These are phyloP conservation scores for Nycticebus coucang DNA, from an alignment of 2,113 vertebrate genomes.

Conservation along the genomic window DNA sequence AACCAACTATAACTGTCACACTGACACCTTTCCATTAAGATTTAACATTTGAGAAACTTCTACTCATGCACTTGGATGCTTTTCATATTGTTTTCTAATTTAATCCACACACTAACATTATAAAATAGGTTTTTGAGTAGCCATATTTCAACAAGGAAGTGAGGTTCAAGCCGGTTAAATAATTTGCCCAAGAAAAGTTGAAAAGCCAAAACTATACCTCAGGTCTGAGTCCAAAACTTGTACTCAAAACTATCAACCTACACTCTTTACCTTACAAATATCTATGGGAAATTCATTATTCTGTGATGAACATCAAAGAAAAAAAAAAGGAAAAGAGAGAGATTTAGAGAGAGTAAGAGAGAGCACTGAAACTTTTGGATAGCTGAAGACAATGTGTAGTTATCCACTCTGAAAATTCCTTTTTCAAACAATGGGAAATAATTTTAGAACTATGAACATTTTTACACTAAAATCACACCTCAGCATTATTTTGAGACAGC, in stretches of 20 bases:
- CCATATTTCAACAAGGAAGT: not conserved
- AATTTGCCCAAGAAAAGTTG: not conserved
- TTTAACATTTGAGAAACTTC: not conserved
- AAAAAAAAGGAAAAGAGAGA: not conserved
- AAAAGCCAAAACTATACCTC: not conserved
- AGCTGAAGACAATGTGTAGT: not conserved
- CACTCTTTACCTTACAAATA: not conserved
- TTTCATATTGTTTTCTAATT: not conserved
- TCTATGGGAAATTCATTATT: not conserved
- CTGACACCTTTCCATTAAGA: not conserved
- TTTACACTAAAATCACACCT: not conserved
- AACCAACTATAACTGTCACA: not conserved
- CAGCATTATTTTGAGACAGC: not conserved
- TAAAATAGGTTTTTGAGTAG: not conserved
- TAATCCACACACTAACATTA: not conserved
- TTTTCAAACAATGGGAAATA: not conserved
- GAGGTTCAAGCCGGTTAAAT: not conserved
- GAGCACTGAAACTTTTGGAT: not conserved
- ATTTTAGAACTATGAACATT: conserved; percentile 2
- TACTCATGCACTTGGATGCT: not conserved
- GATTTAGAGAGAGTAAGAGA: not conserved
- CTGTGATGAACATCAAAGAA: not conserved
- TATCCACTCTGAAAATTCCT: not conserved
- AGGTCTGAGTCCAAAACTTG: not conserved
- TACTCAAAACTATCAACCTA: not conserved